These are phyloP conservation scores for Heliconius ethilla DNA, from an alignment of 2,888 invertebrate species.

Conservation along the genomic window DNA sequence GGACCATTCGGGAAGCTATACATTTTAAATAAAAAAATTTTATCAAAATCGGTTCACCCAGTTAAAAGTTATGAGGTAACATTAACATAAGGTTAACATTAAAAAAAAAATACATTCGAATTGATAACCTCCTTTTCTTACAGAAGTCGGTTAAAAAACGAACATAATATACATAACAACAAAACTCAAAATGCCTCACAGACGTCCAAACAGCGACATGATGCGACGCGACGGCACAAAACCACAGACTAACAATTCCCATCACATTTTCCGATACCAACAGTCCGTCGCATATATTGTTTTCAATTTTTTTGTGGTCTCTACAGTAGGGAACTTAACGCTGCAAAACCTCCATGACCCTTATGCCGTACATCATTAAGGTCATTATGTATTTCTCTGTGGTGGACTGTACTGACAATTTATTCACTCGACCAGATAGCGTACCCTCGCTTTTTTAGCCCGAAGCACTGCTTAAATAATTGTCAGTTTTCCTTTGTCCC, in stretches of 20 bases:
- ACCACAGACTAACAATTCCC: constrained; percentile 44
- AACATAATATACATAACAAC: neutral
- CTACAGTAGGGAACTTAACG: constrained; percentile 4
- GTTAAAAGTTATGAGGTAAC: too few relatives aligned
- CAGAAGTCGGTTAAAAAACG: too few relatives aligned
- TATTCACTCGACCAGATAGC: constrained; percentile 66
- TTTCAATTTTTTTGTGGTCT: constrained; percentile 42
- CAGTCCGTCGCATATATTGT: constrained; percentile 38
- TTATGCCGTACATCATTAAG: constrained; percentile 29
- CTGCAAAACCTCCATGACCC: constrained; percentile 13
- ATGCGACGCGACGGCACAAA: constrained; percentile 6
- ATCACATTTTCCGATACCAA: constrained; percentile 42
- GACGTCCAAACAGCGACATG: constrained; percentile 15
- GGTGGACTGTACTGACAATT: constrained; percentile 55
- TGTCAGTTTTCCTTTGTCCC: constrained; percentile 54
- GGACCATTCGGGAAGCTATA: too few relatives aligned
- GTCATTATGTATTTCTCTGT: constrained; percentile 3
- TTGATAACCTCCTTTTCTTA: too few relatives aligned
- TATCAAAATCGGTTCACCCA: too few relatives aligned
- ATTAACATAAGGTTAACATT: too few relatives aligned
- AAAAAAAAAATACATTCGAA: too few relatives aligned
- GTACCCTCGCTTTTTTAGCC: constrained; percentile 54
- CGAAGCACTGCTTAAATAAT: constrained; percentile 67
- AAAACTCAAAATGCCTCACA: neutral
- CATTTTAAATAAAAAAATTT: too few relatives aligned